These are phyloP conservation scores for Ryuthela nishihirai DNA, from an alignment of 2,888 invertebrate genomes.

Conservation along the genomic window DNA sequence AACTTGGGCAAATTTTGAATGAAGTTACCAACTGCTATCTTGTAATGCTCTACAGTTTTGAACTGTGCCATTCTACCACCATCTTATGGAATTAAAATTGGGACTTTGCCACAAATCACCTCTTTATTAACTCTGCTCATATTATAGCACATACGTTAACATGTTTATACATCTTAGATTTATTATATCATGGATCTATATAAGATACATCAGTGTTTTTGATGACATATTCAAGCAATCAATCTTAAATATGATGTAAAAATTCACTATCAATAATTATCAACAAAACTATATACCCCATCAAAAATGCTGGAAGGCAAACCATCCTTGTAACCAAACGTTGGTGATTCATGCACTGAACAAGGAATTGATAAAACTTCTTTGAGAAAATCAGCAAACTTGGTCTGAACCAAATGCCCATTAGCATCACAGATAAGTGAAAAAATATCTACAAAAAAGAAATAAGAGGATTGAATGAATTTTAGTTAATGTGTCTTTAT, in stretches of 20 bases:
- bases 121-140: too few relatives aligned
- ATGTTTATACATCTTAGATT: too few relatives aligned
- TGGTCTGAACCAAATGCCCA: conserved; percentile 59
- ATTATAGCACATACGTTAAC: too few relatives aligned
- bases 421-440: conserved; percentile 94
- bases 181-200: too few relatives aligned
- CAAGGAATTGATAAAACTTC: conserved; percentile 90
- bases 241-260: not conserved
- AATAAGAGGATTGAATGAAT: not conserved
- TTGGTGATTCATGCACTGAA: conserved; percentile 95
- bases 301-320: conserved; percentile 83
- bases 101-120: too few relatives aligned
- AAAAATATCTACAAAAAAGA: conserved; percentile 73
- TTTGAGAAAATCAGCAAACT: conserved; percentile 86
- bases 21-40: too few relatives aligned
- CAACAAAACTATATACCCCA: conserved; percentile 59
- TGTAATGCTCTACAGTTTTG: too few relatives aligned
- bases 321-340: conserved; percentile 87
- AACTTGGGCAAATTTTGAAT: too few relatives aligned
- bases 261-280: not conserved
- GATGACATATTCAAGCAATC: not conserved
- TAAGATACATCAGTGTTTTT: not conserved
- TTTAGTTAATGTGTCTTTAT: too few relatives aligned
- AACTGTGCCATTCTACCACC: too few relatives aligned
- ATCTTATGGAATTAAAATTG: too few relatives aligned